Percentiles rank a stretch among this genome's conserved stretches.
These are phyloP conservation scores for Macrotrachela quadricornifera DNA, from an alignment of 1,140 invertebrate genomes.

Conservation along the genomic window DNA sequence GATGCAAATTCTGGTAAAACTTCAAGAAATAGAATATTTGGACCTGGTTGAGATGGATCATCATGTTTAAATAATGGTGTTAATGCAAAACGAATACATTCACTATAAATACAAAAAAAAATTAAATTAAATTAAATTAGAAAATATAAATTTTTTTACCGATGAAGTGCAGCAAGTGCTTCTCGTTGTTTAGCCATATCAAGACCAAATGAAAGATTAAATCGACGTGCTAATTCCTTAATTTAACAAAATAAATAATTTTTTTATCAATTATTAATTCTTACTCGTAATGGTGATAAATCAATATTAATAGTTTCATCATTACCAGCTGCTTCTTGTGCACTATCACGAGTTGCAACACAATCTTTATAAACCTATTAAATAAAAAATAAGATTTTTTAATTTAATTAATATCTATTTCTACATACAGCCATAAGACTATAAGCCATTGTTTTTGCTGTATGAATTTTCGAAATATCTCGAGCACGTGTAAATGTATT, in stretches of 20 bases:
- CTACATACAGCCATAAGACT: too few relatives aligned
- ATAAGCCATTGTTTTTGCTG: slow-evolving; percentile 67
- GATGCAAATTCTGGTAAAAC: slow-evolving; percentile 82
- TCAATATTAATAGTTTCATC: too few relatives aligned
- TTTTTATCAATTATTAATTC: too few relatives aligned
- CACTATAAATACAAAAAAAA: slow-evolving; percentile 31
- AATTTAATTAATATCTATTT: too few relatives aligned
- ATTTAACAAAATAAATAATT: slow-evolving; percentile 3
- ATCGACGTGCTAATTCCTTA: slow-evolving; percentile 76
- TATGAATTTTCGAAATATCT: slow-evolving; percentile 89
- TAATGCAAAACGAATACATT: slow-evolving; percentile 73
- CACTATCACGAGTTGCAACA: too few relatives aligned
- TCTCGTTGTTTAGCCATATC: slow-evolving; percentile 92
- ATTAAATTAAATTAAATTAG: background rate
- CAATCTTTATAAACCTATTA: too few relatives aligned
- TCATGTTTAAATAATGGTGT: slow-evolving; percentile 40
- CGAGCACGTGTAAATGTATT: slow-evolving; percentile 77
- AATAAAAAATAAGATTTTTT: too few relatives aligned
- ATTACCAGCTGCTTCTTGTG: too few relatives aligned
- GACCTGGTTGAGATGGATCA: slow-evolving; percentile 45
- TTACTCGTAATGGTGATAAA: too few relatives aligned
- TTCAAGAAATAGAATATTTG: slow-evolving; percentile 72
- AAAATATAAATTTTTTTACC: slow-evolving; percentile 13
- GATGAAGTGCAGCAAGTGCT: slow-evolving; percentile 76
- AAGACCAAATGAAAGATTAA: slow-evolving; percentile 83